phyloP scores from a whole-genome alignment of 2,113 vertebrate genomes.

The Microcebus lehilahytsara region DNA sequence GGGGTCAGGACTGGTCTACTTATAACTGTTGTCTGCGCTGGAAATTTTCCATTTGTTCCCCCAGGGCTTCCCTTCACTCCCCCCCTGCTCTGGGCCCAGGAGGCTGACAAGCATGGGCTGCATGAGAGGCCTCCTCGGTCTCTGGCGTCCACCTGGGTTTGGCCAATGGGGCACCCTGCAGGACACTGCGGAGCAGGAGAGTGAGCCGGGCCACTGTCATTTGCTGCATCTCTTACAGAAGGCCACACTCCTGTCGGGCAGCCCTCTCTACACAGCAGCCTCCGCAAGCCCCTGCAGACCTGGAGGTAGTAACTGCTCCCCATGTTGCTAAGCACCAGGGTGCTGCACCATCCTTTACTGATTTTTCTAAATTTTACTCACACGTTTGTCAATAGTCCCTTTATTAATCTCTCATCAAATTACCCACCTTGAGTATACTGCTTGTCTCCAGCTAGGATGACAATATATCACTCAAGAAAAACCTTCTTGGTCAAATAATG shows the following conservation, averaged over 20 bases:
- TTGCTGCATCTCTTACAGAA: background rate
- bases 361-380: background rate
- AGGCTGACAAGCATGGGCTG: background rate
- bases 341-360: background rate
- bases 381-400: background rate
- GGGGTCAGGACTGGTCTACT: accelerated
- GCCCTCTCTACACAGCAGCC: background rate
- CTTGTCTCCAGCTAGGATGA: background rate
- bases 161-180: accelerated
- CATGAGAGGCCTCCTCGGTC: no score
- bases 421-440: background rate
- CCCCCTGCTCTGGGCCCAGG: background rate
- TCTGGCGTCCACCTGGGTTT: background rate
- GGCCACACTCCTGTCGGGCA: background rate
- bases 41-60: background rate
- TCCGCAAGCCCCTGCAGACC: background rate
- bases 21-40: background rate
- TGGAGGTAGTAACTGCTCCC: background rate
- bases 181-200: background rate
- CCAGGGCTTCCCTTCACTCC: background rate
- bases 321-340: background rate
- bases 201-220: background rate
- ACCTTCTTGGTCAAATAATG: background rate
- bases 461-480: background rate
- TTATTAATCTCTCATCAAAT: background rate